phyloP scores from a whole-genome alignment of 2,888 invertebrate genomes.

The Drosophila acutilabella region DNA sequence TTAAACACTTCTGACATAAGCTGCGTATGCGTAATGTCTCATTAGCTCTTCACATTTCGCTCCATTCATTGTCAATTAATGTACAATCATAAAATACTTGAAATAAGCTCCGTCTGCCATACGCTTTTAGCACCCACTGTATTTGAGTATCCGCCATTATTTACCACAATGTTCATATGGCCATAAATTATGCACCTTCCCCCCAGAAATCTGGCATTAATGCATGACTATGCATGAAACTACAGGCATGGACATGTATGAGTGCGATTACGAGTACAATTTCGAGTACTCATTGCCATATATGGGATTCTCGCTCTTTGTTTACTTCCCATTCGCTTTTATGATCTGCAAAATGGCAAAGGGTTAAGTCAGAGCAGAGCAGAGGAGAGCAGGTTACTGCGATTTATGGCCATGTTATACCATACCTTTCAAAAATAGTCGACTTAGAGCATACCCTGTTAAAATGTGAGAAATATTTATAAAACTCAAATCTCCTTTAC shows the following conservation, averaged over 20 bases:
- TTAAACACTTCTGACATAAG: slow-evolving; percentile 52
- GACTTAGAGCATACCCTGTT: too few species aligned
- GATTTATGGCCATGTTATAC: slow-evolving; percentile 24
- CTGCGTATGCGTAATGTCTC: slow-evolving; percentile 50
- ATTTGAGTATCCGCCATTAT: slow-evolving; percentile 27
- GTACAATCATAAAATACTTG: slow-evolving; percentile 35
- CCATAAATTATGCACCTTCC: slow-evolving; percentile 54
- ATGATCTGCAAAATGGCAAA: slow-evolving; percentile 17
- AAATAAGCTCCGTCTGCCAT: slow-evolving; percentile 27
- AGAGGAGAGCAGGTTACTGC: background rate
- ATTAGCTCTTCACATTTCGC: slow-evolving; percentile 49
- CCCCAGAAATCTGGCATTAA: slow-evolving; percentile 38
- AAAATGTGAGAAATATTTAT: too few species aligned
- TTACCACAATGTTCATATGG: slow-evolving; percentile 10
- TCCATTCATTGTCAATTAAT: slow-evolving; percentile 53
- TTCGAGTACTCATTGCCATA: background rate
- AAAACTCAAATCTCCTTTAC: background rate
- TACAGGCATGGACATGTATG: background rate
- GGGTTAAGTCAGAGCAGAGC: slow-evolving; percentile 3
- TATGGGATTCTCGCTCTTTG: slow-evolving; percentile 16
- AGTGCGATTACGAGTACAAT: background rate
- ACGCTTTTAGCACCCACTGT: slow-evolving; percentile 14
- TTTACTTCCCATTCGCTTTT: slow-evolving; percentile 36
- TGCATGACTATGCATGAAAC: slow-evolving; percentile 55
- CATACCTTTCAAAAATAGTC: background rate